phyloP scores from a whole-genome alignment of 2,113 vertebrate genomes.

The Romanogobio albipinnatus region DNA sequence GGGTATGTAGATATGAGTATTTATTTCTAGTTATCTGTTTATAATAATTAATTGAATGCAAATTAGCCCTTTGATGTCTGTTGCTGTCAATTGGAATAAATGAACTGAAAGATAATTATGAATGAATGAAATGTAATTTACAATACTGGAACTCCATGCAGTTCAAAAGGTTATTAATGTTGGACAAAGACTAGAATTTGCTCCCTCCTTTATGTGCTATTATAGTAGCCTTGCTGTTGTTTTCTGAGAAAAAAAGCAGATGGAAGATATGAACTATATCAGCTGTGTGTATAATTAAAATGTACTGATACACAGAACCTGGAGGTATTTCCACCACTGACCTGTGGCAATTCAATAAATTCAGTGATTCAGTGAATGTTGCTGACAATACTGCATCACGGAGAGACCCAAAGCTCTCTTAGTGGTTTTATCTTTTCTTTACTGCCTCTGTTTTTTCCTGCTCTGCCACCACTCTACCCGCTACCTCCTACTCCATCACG shows the following conservation, averaged over 20 bases:
- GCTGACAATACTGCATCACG: constrained; percentile 91
- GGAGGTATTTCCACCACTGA: constrained; percentile 86
- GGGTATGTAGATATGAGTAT: neutral
- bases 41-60: neutral
- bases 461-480: constrained; percentile 20
- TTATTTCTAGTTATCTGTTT: neutral
- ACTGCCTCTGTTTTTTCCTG: constrained; percentile 31
- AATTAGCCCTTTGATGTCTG: neutral
- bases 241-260: neutral
- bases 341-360: constrained; percentile 93
- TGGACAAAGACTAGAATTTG: neutral
- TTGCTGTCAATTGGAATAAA: constrained; percentile 22
- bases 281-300: constrained; percentile 75
- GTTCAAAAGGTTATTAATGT: constrained; percentile 4
- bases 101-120: neutral
- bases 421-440: neutral
- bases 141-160: neutral
- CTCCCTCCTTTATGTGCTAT: neutral
- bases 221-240: neutral
- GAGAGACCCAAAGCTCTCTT: constrained; percentile 65
- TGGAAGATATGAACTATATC: no score
- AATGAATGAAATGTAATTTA: constrained; percentile 16
- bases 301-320: constrained; percentile 73
- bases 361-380: constrained; percentile 82
- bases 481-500: neutral